These are phyloP conservation scores for Herpailurus yagouaroundi DNA, from an alignment of 2,113 vertebrate genomes.

Conservation along the genomic window DNA sequence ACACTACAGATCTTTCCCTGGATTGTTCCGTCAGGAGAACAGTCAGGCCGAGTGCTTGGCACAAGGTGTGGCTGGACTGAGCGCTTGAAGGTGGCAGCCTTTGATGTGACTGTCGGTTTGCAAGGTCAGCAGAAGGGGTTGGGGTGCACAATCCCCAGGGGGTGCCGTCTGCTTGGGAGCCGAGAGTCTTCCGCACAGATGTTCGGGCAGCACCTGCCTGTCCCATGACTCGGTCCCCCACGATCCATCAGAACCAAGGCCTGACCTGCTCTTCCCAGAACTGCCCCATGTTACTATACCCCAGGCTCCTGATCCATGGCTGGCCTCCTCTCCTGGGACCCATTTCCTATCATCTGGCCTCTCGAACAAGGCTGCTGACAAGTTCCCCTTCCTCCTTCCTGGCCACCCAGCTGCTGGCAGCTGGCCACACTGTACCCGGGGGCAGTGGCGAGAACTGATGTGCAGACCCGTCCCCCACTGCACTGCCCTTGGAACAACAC, in stretches of 20 bases:
- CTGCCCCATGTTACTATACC: rapidly evolving
- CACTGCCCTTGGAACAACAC: background rate
- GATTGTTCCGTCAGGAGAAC: background rate
- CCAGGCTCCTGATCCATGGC: background rate
- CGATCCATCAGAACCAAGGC: background rate
- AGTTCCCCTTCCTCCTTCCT: background rate
- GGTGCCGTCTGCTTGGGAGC: no score
- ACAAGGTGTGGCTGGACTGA: rapidly evolving
- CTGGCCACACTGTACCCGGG: background rate
- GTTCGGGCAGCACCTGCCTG: no score
- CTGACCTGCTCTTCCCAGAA: background rate
- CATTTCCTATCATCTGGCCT: rapidly evolving
- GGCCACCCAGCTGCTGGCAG: no score
- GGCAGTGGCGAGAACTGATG: background rate
- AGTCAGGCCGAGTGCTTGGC: rapidly evolving
- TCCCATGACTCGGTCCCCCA: rapidly evolving
- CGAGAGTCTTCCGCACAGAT: background rate
- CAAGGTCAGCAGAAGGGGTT: background rate
- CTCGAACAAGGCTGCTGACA: no score
- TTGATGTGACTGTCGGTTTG: rapidly evolving
- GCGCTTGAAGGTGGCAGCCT: background rate
- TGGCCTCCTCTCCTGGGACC: no score
- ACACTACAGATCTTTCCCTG: rapidly evolving
- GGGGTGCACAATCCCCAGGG: rapidly evolving
- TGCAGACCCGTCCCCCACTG: background rate